A percentile compares a stretch with the other conserved stretches of the same genome.
Evolutionary conservation across 2,113 vertebrate species (phyloP).

Genomic region (Rhombomys opimus): DNA sequence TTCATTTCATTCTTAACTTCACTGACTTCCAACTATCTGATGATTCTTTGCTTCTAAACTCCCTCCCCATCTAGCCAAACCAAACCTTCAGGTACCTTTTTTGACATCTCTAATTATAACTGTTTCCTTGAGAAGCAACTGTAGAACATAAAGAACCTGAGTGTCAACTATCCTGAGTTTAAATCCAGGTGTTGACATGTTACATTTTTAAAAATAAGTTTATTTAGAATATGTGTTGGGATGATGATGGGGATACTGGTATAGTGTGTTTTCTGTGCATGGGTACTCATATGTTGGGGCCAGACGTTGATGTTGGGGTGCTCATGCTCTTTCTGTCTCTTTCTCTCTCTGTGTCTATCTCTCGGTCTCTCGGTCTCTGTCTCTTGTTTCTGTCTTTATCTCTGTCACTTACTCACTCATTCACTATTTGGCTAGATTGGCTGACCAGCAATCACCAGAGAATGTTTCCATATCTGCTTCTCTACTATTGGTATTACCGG

Average conservation of each 20-base stretch:
- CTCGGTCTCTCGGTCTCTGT: too few relatives aligned
- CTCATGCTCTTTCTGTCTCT: not conserved
- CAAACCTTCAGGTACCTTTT: slow-evolving; percentile 17
- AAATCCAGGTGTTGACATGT: slow-evolving; percentile 41
- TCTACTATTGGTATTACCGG: not conserved
- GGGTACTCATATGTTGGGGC: not conserved
- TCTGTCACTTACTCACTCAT: too few relatives aligned
- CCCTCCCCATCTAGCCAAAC: slow-evolving; percentile 3
- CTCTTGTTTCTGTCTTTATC: not conserved
- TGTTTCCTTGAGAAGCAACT: slow-evolving; percentile 4
- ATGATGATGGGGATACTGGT: not conserved
- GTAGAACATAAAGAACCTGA: slow-evolving; percentile 9
- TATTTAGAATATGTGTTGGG: not conserved
- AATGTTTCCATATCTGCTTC: not conserved
- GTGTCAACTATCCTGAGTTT: slow-evolving; percentile 14
- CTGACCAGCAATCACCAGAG: not conserved
- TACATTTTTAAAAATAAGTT: not conserved
- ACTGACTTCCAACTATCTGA: not conserved
- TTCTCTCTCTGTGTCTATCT: too few relatives aligned
- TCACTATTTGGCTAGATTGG: not conserved
- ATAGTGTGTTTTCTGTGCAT: not conserved
- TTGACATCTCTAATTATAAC: slow-evolving; percentile 48
- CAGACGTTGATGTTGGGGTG: not conserved
- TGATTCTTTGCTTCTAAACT: slow-evolving; percentile 32
- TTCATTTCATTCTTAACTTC: slow-evolving; percentile 34